Percentiles rank a stretch among this genome's conserved stretches.
Evolutionary conservation across 2,113 vertebrate species (phyloP).

Genomic region (Petrocephalus microphthalmus): DNA sequence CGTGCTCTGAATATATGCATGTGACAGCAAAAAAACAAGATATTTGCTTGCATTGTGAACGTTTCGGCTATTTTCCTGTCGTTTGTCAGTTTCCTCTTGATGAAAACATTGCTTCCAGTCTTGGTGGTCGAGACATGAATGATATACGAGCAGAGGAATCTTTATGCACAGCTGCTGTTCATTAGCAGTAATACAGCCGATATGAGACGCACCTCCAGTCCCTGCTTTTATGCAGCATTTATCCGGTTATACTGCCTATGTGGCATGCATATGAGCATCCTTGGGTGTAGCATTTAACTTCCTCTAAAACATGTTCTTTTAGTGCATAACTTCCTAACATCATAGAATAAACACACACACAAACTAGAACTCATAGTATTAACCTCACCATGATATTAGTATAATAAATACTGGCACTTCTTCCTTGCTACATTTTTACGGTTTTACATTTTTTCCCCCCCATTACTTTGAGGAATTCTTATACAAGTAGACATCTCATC

Average conservation of each 20-base stretch:
- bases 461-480: not conserved
- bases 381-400: not conserved
- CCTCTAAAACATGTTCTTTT: not conserved
- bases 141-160: conserved; percentile 63
- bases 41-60: not conserved
- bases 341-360: not conserved
- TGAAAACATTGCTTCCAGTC: conserved; percentile 78
- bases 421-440: not conserved
- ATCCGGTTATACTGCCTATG: conserved; percentile 44
- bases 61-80: not conserved
- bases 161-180: conserved; percentile 71
- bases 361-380: not conserved
- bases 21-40: not conserved
- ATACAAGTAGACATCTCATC: not conserved
- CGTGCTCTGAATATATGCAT: not conserved
- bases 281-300: no score
- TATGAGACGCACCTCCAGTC: conserved; percentile 54
- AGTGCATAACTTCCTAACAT: not conserved
- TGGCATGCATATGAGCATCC: not conserved
- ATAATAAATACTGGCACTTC: not conserved
- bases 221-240: conserved; percentile 56
- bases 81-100: not conserved
- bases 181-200: conserved; percentile 67
- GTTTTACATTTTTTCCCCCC: not conserved
- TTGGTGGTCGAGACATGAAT: conserved; percentile 73